Conservation (phyloP, 2,888 invertebrate genomes). For the Arenicola marina region DNA sequence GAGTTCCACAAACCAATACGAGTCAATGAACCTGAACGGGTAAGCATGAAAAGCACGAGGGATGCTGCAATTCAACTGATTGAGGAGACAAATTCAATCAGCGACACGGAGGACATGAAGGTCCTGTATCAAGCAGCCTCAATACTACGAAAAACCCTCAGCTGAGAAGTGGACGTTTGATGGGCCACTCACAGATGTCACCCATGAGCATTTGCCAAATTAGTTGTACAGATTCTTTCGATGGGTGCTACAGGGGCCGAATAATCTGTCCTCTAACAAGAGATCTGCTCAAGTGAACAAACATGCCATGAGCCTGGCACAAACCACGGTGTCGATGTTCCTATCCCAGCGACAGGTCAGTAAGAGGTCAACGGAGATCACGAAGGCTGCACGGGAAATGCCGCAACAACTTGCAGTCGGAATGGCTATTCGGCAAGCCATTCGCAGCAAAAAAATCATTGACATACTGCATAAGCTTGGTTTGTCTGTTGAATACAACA, state of each 20-base stretch:
- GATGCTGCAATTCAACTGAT: slow-evolving; percentile 2
- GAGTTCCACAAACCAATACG: slow-evolving; percentile 2
- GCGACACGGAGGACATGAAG: neutral
- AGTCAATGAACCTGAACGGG: neutral
- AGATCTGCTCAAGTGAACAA: neutral
- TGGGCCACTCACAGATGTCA: neutral
- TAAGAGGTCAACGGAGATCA: neutral
- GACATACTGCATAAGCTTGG: neutral
- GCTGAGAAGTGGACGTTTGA: neutral
- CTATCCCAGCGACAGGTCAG: neutral
- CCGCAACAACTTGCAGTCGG: neutral
- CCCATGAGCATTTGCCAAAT: neutral
- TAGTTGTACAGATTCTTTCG: neutral
- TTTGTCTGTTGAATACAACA: neutral
- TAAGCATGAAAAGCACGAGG: neutral
- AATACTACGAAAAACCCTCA: neutral
- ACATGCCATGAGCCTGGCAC: neutral
- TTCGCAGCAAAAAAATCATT: neutral
- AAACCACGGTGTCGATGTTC: neutral
- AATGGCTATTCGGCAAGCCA: neutral
- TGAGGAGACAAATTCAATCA: neutral
- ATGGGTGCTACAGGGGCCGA: neutral
- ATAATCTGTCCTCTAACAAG: neutral
- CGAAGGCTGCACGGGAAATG: neutral
- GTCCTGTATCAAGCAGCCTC: neutral